Conservation (phyloP, 2,888 invertebrate genomes). For the Caenorhabditis sp. region DNA sequence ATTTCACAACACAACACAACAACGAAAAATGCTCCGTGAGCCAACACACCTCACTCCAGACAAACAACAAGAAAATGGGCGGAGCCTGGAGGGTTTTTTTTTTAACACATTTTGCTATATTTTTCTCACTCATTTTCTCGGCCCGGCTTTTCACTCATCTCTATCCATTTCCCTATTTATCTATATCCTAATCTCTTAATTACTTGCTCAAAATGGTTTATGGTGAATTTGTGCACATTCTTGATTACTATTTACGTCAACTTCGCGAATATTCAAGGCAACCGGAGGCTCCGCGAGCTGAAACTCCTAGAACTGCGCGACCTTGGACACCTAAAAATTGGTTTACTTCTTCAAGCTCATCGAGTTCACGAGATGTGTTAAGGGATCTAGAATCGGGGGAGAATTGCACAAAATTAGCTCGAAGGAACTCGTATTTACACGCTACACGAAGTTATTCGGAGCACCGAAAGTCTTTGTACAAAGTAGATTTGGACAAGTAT, state of each 20-base stretch:
- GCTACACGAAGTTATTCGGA: slow-evolving; percentile 10
- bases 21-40: not conserved
- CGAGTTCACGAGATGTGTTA: too few relatives aligned
- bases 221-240: slow-evolving; percentile 50
- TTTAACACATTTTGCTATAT: not conserved
- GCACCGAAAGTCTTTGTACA: slow-evolving; percentile 18
- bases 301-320: not conserved
- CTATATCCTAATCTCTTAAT: not conserved
- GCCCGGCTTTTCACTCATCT: not conserved
- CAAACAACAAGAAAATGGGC: not conserved
- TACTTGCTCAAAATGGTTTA: slow-evolving; percentile 37
- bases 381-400: not conserved
- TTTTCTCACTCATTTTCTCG: slow-evolving; percentile 2
- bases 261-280: slow-evolving; percentile 35
- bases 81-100: not conserved
- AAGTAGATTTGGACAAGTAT: slow-evolving; percentile 41
- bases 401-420: too few relatives aligned
- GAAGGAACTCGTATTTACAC: not conserved
- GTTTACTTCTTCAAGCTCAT: slow-evolving; percentile 6
- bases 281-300: not conserved
- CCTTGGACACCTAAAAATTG: slow-evolving; percentile 33
- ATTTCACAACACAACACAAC: too few relatives aligned
- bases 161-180: not conserved
- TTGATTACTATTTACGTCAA: slow-evolving; percentile 48
- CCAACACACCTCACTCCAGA: too few relatives aligned